Percentiles rank a stretch among this genome's conserved stretches.
phyloP scores from a whole-genome alignment of 2,113 vertebrate genomes.

The Hemibagrus wyckioides region DNA sequence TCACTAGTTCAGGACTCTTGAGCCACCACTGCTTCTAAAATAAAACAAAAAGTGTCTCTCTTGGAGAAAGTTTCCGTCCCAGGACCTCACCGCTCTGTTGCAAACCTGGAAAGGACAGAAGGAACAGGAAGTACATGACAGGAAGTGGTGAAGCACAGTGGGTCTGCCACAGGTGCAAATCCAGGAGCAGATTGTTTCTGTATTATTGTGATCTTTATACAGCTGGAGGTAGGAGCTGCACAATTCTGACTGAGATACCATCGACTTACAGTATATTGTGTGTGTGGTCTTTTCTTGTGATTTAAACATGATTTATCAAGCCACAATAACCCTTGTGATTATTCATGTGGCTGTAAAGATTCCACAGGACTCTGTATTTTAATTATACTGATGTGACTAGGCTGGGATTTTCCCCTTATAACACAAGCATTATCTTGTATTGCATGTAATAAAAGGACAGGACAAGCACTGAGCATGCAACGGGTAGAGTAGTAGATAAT shows the following conservation, averaged over 20 bases:
- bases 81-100: conserved; percentile 4
- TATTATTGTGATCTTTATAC: neutral
- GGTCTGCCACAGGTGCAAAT: conserved; percentile 46
- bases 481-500: neutral
- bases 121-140: conserved; percentile 51
- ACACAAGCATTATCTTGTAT: conserved; percentile 9
- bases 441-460: neutral
- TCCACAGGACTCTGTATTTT: neutral
- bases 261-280: neutral
- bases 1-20: neutral
- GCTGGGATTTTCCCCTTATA: neutral
- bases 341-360: neutral
- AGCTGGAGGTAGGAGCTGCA: neutral
- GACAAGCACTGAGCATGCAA: neutral
- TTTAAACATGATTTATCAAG: neutral
- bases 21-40: neutral
- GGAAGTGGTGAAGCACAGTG: conserved; percentile 55
- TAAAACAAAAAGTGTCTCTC: neutral
- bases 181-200: conserved; percentile 35
- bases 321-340: neutral
- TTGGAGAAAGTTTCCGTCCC: conserved; percentile 14
- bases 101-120: conserved; percentile 7
- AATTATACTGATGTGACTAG: neutral
- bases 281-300: neutral
- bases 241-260: neutral